Evolutionary conservation across 2,797 vertebrate genomes (phyloP).

Genomic region (Nyctalus aviator): DNA sequence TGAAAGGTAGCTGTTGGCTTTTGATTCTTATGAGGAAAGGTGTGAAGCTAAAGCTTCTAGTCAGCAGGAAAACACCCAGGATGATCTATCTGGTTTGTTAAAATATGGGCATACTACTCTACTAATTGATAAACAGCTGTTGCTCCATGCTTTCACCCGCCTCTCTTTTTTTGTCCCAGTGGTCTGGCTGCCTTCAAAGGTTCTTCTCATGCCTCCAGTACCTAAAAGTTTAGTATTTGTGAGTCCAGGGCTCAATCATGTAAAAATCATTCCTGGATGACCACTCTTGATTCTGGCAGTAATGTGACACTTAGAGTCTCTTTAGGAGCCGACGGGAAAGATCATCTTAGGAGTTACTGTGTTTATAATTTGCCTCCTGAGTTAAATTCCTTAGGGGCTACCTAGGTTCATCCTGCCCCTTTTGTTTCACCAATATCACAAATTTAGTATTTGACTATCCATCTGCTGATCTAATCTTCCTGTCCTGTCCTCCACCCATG

Average conservation of each 20-base stretch:
- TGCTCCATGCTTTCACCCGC: background rate
- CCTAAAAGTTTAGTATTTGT: background rate
- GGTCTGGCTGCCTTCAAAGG: background rate
- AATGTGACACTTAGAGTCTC: background rate
- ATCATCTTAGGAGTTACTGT: background rate
- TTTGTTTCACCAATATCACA: background rate
- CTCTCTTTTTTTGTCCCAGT: background rate
- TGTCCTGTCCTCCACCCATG: background rate
- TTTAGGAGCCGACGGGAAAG: background rate
- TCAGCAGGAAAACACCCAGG: background rate
- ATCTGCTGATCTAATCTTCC: background rate
- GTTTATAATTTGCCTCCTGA: background rate
- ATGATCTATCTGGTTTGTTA: background rate
- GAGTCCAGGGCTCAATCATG: background rate
- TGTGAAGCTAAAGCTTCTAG: background rate
- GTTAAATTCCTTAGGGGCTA: background rate
- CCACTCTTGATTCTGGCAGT: background rate
- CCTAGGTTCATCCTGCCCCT: background rate
- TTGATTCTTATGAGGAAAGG: background rate
- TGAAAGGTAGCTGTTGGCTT: conserved; percentile 2
- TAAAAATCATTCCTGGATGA: background rate
- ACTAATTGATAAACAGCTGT: background rate
- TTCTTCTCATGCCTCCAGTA: background rate
- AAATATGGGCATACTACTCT: background rate
- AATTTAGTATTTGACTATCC: background rate